A percentile compares a stretch with the other conserved stretches of the same genome.
Conservation (phyloP, 2,888 invertebrate species). For the Amblyjoppa proteus region DNA sequence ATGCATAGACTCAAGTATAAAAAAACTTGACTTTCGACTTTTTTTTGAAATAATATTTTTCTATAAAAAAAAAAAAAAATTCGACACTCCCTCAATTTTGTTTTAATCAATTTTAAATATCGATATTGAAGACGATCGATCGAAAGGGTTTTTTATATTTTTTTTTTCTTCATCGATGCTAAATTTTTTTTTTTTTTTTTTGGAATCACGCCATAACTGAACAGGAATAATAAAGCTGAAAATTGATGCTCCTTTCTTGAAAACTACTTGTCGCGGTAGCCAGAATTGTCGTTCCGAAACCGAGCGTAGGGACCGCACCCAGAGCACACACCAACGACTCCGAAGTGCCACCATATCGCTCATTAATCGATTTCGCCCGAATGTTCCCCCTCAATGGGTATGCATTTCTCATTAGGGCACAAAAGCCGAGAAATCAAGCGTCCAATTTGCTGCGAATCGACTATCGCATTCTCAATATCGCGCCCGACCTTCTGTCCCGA, state of each 20-base stretch:
- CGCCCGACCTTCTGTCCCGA: not conserved
- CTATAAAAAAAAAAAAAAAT: no score
- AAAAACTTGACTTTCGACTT: no score
- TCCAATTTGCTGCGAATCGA: constrained; percentile 48
- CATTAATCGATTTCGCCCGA: constrained; percentile 60
- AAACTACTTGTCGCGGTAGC: constrained; percentile 43
- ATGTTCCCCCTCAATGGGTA: constrained; percentile 29
- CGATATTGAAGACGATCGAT: no score
- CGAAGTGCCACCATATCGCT: constrained; percentile 38
- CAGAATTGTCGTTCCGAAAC: constrained; percentile 66
- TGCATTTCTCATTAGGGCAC: constrained; percentile 49
- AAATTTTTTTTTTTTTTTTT: no score
- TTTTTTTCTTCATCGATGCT: no score
- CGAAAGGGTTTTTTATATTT: no score
- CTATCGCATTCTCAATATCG: constrained; percentile 11
- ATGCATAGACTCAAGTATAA: no score
- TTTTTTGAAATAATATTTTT: no score
- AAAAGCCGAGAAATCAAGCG: constrained; percentile 43
- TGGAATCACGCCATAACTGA: no score
- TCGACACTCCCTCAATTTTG: no score
- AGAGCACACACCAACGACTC: constrained; percentile 52
- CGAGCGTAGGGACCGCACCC: constrained; percentile 57
- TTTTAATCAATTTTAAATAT: no score
- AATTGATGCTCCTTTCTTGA: constrained; percentile 36
- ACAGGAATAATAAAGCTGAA: not conserved